Evolutionary conservation across 2,888 invertebrate genomes (phyloP).

Genomic region (Hecatera dysodea): DNA sequence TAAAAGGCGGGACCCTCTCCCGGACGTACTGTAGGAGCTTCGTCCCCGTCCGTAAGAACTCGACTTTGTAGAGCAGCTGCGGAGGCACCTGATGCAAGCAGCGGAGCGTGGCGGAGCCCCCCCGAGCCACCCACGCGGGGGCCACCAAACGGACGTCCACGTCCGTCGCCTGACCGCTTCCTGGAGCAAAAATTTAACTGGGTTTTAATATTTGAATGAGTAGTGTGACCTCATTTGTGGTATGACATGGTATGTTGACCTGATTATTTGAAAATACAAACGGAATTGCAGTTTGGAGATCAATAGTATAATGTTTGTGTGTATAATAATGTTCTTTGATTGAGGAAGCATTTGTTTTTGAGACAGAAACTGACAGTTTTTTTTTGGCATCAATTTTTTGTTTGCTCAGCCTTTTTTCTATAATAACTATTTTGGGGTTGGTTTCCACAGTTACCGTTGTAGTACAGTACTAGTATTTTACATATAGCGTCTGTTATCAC

Average conservation of each 20-base stretch:
- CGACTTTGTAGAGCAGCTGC: conserved; percentile 94
- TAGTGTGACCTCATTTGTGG: conserved; percentile 2
- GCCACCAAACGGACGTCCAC: conserved; percentile 92
- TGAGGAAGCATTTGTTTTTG: too few relatives aligned
- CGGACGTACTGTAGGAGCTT: conserved; percentile 95
- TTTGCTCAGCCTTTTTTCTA: too few relatives aligned
- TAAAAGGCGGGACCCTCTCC: conserved; percentile 94
- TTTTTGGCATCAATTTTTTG: too few relatives aligned
- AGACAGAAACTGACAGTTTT: too few relatives aligned
- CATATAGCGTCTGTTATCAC: too few relatives aligned
- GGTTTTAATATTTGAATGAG: background rate
- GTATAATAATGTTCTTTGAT: background rate
- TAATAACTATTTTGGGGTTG: too few relatives aligned
- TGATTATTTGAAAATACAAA: background rate
- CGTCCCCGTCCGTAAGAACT: conserved; percentile 87
- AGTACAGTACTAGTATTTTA: too few relatives aligned
- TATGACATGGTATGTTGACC: background rate
- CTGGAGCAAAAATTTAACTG: conserved; percentile 66
- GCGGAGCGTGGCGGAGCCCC: conserved; percentile 93
- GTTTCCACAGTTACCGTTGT: too few relatives aligned
- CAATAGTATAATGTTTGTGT: background rate
- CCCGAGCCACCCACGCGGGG: conserved; percentile 94
- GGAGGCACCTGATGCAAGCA: conserved; percentile 95
- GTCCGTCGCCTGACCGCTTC: conserved; percentile 87
- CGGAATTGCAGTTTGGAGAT: background rate